Percentiles rank a stretch among this genome's conserved stretches.
Evolutionary conservation across 2,113 vertebrate genomes (phyloP).

Genomic region (Myodes glareolus): DNA sequence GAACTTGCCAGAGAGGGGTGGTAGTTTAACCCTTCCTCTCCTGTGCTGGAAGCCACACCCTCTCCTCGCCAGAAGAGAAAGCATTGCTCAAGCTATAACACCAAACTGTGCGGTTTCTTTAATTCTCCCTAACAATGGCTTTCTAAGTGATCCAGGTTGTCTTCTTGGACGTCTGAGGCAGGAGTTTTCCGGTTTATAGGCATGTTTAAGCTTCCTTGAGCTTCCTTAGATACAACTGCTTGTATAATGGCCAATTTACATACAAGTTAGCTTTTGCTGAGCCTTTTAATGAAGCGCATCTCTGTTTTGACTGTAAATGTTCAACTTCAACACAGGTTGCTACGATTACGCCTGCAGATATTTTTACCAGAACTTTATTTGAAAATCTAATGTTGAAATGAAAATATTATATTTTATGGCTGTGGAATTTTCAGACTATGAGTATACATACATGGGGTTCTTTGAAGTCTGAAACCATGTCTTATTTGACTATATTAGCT

Average conservation of each 20-base stretch:
- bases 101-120: neutral
- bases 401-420: slow-evolving; percentile 30
- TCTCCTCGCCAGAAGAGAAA: slow-evolving; percentile 70
- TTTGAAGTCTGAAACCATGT: neutral
- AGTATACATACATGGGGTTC: neutral
- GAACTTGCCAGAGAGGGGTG: slow-evolving; percentile 86
- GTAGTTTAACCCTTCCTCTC: slow-evolving; percentile 86
- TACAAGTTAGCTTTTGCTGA: neutral
- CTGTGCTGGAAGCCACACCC: slow-evolving; percentile 78
- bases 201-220: neutral
- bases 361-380: slow-evolving; percentile 53
- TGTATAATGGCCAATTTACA: neutral
- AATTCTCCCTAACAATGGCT: neutral
- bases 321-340: slow-evolving; percentile 22
- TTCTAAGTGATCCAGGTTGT: neutral
- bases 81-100: slow-evolving; percentile 25
- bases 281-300: slow-evolving; percentile 31
- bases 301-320: slow-evolving; percentile 41
- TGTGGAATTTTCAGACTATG: slow-evolving; percentile 42
- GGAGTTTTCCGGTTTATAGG: slow-evolving; percentile 45
- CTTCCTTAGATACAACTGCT: neutral
- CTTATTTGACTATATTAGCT: slow-evolving; percentile 14
- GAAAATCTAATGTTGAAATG: slow-evolving; percentile 46
- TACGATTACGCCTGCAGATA: neutral
- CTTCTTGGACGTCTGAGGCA: neutral